A percentile compares a stretch with the other conserved stretches of the same genome.
Conservation (phyloP, 1,140 invertebrate genomes). For the Ceratitis capitata region DNA sequence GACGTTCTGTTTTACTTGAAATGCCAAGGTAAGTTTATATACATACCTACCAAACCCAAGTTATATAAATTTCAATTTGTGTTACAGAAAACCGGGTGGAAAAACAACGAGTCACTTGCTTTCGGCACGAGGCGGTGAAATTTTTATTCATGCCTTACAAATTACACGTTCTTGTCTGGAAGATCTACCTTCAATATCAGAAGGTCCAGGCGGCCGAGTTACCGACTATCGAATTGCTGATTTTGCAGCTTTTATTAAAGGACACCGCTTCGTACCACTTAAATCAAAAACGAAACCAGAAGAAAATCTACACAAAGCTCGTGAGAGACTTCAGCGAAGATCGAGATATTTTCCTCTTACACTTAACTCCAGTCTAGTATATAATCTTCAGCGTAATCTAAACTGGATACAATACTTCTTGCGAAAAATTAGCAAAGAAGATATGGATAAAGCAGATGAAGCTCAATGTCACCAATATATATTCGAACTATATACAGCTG, state of each 20-base stretch:
- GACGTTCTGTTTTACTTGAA: slow-evolving; percentile 93
- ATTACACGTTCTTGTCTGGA: slow-evolving; percentile 89
- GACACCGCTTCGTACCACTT: slow-evolving; percentile 81
- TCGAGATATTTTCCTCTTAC: slow-evolving; percentile 94
- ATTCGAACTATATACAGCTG: slow-evolving; percentile 82
- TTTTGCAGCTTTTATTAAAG: slow-evolving; percentile 88
- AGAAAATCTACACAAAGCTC: slow-evolving; percentile 70
- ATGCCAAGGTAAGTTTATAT: slow-evolving; percentile 74
- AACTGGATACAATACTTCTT: slow-evolving; percentile 85
- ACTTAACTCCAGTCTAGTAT: slow-evolving; percentile 79
- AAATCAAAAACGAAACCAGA: slow-evolving; percentile 65
- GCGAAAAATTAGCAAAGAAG: slow-evolving; percentile 82
- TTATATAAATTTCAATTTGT: not conserved
- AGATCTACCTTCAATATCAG: slow-evolving; percentile 94
- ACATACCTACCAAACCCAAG: too few relatives aligned
- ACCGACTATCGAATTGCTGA: slow-evolving; percentile 91
- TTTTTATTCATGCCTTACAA: slow-evolving; percentile 93
- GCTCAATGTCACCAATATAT: slow-evolving; percentile 89
- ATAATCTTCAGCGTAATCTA: slow-evolving; percentile 73
- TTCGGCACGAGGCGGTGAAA: slow-evolving; percentile 93
- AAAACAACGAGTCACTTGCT: slow-evolving; percentile 93
- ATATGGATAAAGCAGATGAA: slow-evolving; percentile 85
- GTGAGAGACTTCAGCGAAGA: slow-evolving; percentile 76
- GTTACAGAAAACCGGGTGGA: slow-evolving; percentile 76
- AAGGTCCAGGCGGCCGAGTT: slow-evolving; percentile 91